A percentile compares a stretch with the other conserved stretches of the same genome.
These are phyloP conservation scores for Thaleichthys pacificus DNA, from an alignment of 2,797 vertebrate genomes.

Conservation along the genomic window DNA sequence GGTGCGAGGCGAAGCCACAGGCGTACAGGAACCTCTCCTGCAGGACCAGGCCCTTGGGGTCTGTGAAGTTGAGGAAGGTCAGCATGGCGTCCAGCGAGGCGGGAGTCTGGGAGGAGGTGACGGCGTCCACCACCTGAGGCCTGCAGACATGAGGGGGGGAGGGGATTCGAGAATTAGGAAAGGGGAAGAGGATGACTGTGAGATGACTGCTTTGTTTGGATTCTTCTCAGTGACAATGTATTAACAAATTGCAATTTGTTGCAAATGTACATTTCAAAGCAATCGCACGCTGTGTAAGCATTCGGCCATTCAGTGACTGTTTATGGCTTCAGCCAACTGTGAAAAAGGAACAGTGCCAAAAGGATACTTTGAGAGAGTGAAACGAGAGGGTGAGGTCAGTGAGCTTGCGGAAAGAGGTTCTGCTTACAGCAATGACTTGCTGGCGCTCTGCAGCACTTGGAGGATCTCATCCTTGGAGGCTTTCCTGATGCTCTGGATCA, in stretches of 20 bases:
- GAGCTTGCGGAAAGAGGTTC: conserved; percentile 3
- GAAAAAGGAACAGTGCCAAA: no score
- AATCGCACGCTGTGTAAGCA: background rate
- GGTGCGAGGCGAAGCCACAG: conserved; percentile 92
- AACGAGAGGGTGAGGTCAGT: background rate
- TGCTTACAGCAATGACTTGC: conserved; percentile 86
- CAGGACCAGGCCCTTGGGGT: conserved; percentile 76
- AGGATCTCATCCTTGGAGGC: conserved; percentile 88
- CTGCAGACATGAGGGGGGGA: conserved; percentile 59
- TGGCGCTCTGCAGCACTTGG: conserved; percentile 83
- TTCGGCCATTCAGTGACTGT: background rate
- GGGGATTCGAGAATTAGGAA: background rate
- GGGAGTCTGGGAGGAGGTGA: conserved; percentile 91
- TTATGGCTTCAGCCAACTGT: background rate
- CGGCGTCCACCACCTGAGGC: conserved; percentile 90
- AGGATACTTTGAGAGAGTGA: background rate
- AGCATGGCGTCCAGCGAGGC: conserved; percentile 86
- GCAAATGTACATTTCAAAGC: no score
- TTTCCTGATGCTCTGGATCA: conserved; percentile 87
- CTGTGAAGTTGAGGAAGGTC: conserved; percentile 91
- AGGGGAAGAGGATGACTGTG: background rate
- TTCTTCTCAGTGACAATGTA: no score
- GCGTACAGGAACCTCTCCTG: conserved; percentile 97
- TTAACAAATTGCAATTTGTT: no score
- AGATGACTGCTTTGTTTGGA: background rate